Percentiles rank a stretch among this genome's conserved stretches.
phyloP scores from a whole-genome alignment of 2,888 invertebrate species.

The Oligia latruncula region DNA sequence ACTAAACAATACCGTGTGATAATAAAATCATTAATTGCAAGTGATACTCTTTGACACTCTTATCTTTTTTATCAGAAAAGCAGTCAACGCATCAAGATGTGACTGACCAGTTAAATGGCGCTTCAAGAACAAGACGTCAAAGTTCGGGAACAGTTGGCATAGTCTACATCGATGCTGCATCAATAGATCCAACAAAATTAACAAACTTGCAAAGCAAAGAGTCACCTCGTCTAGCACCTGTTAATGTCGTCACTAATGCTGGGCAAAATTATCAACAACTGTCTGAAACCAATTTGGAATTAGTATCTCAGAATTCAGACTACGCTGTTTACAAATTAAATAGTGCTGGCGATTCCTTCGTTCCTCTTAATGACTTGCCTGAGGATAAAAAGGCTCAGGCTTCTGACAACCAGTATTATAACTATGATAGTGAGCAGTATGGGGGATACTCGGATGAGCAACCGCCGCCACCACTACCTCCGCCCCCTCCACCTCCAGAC shows the following conservation, averaged over 20 bases:
- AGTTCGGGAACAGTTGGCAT: constrained; percentile 33
- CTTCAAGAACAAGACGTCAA: constrained; percentile 46
- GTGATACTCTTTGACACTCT: constrained; percentile 46
- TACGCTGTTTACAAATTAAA: constrained; percentile 40
- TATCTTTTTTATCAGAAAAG: constrained; percentile 67
- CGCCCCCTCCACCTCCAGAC: constrained; percentile 8
- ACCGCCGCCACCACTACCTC: constrained; percentile 17
- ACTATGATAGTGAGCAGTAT: constrained; percentile 16
- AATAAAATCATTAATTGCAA: constrained; percentile 1
- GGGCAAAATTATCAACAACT: neutral
- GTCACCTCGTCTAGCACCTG: constrained; percentile 28
- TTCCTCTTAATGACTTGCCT: constrained; percentile 4
- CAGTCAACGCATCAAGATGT: constrained; percentile 33
- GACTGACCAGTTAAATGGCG: constrained; percentile 15
- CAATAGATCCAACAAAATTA: constrained; percentile 26
- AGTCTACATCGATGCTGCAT: constrained; percentile 35
- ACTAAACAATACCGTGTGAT: neutral
- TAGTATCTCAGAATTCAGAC: constrained; percentile 38
- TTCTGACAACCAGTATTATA: constrained; percentile 30
- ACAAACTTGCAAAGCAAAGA: constrained; percentile 44
- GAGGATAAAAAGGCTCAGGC: neutral
- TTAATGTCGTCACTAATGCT: constrained; percentile 14
- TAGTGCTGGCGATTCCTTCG: neutral
- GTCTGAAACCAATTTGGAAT: constrained; percentile 31
- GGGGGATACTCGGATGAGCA: constrained; percentile 10